Evolutionary conservation across 2,888 invertebrate genomes (phyloP).

Genomic region (Xestia sexstrigata): DNA sequence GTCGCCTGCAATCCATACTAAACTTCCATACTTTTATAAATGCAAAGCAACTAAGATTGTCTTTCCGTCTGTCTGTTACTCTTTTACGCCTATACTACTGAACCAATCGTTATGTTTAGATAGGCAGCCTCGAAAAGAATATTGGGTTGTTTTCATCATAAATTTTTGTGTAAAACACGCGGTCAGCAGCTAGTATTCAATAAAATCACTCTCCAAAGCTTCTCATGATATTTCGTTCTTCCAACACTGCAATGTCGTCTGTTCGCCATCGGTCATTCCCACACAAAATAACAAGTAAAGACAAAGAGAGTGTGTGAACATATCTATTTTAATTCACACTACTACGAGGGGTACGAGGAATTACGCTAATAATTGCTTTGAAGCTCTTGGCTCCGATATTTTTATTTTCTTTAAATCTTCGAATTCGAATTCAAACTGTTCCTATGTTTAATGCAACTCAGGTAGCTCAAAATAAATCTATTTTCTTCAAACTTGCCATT

Average conservation of each 20-base stretch:
- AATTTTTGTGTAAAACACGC: background rate
- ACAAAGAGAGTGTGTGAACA: slow-evolving; percentile 25
- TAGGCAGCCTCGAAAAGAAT: no score
- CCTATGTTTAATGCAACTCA: background rate
- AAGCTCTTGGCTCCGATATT: slow-evolving; percentile 16
- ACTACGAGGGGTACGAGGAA: slow-evolving; percentile 13
- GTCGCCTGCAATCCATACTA: background rate
- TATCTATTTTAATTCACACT: slow-evolving; percentile 44
- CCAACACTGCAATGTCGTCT: slow-evolving; percentile 3
- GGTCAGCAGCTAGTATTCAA: background rate
- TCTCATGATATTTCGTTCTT: background rate
- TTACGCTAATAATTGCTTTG: slow-evolving; percentile 14
- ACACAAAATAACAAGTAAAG: slow-evolving; percentile 13
- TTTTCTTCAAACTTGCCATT: slow-evolving; percentile 36
- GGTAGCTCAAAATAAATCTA: background rate
- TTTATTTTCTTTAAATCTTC: slow-evolving; percentile 19
- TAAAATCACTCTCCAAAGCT: background rate
- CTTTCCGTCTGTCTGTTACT: background rate
- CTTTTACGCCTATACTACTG: background rate
- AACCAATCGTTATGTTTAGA: background rate
- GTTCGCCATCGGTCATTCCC: slow-evolving; percentile 16
- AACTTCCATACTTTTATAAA: background rate
- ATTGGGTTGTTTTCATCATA: background rate
- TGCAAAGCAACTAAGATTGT: background rate
- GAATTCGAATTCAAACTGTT: slow-evolving; percentile 8